Conservation (phyloP, 2,113 vertebrate species). For the Leptocoma aspasia region DNA sequence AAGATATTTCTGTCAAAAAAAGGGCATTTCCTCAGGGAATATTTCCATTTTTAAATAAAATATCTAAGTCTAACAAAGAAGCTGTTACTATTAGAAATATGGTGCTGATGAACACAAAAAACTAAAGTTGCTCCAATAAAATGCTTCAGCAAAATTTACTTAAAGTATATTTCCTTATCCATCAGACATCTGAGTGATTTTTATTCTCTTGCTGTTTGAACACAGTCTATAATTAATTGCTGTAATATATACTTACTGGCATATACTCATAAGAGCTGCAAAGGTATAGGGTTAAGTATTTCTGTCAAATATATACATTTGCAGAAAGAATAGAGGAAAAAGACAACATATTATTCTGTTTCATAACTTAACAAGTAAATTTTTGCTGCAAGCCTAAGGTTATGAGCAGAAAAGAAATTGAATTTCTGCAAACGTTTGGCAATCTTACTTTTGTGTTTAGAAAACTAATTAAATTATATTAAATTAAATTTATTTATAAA, state of each 20-base stretch:
- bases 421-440: background rate
- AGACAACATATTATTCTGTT: background rate
- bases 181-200: background rate
- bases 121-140: background rate
- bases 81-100: background rate
- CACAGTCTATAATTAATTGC: background rate
- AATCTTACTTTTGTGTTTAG: background rate
- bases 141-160: background rate
- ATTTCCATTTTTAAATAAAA: background rate
- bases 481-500: background rate
- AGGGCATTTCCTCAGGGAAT: background rate
- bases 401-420: background rate
- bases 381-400: background rate
- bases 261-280: background rate
- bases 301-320: background rate
- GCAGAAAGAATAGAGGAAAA: background rate
- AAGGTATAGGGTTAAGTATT: background rate
- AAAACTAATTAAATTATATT: background rate
- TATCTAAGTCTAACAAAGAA: background rate
- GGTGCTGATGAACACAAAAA: background rate
- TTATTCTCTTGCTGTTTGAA: background rate
- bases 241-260: background rate
- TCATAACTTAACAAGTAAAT: fast-evolving
- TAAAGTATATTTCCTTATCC: background rate
- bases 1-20: background rate